Evolutionary conservation across 37 sponge, comb jelly and placozoan species (phyloP).

Genomic region (Oopsacas minuta): DNA sequence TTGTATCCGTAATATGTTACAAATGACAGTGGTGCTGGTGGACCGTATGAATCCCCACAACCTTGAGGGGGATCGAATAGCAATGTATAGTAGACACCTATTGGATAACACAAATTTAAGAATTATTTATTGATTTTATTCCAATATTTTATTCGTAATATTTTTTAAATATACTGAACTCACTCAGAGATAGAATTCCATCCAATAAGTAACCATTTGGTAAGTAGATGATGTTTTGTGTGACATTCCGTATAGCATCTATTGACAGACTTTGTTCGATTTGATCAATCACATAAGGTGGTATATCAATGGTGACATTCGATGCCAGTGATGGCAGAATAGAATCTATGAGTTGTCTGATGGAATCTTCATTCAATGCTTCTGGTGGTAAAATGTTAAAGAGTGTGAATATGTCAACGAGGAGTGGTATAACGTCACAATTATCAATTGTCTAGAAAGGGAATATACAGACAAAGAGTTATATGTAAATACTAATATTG

Average conservation of each 20-base stretch:
- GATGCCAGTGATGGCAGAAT: neutral
- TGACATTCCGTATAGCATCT: neutral
- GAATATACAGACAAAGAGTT: neutral
- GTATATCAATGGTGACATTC: neutral
- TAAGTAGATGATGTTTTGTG: neutral
- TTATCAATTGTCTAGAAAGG: neutral
- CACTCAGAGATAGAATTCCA: conserved; percentile 11
- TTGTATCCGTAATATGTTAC: neutral
- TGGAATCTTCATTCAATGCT: too few relatives aligned
- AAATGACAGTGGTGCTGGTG: neutral
- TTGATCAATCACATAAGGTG: neutral
- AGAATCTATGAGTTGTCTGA: neutral
- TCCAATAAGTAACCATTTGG: neutral
- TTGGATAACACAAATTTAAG: neutral
- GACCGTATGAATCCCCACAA: neutral
- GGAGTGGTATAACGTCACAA: neutral
- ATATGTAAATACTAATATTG: neutral
- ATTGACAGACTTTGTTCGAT: neutral
- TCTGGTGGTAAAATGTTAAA: too few relatives aligned
- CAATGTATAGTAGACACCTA: neutral
- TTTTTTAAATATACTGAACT: neutral
- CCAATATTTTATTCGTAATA: neutral
- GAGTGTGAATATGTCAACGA: neutral
- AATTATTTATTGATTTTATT: neutral
- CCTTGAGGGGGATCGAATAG: neutral